These are phyloP conservation scores for Clanis bilineata DNA, from an alignment of 2,888 invertebrate genomes.

Conservation along the genomic window DNA sequence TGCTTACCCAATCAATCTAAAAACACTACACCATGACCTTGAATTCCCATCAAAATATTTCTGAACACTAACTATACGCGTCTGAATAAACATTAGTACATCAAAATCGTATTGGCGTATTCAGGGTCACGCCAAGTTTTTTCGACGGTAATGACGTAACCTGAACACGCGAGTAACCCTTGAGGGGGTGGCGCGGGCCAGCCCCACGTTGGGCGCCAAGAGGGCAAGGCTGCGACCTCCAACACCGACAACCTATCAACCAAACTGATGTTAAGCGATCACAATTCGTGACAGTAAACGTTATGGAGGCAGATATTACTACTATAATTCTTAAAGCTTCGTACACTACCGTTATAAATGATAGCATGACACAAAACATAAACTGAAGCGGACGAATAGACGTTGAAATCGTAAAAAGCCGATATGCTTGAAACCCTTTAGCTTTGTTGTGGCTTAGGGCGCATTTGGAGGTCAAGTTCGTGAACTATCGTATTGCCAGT, in stretches of 20 bases:
- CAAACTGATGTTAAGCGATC: background rate
- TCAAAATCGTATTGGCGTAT: slow-evolving; percentile 19
- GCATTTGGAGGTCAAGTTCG: slow-evolving; percentile 31
- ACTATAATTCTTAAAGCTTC: background rate
- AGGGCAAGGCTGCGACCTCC: slow-evolving; percentile 58
- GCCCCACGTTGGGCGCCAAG: slow-evolving; percentile 50
- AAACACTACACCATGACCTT: background rate
- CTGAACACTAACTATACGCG: background rate
- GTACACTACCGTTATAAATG: background rate
- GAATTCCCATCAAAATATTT: background rate
- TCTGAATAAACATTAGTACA: background rate
- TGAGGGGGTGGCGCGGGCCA: slow-evolving; percentile 32
- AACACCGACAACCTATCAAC: slow-evolving; percentile 17
- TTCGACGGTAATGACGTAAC: slow-evolving; percentile 46
- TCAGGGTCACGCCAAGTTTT: slow-evolving; percentile 36
- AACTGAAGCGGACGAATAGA: background rate
- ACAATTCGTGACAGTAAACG: background rate
- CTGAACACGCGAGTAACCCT: slow-evolving; percentile 43
- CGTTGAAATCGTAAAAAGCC: background rate
- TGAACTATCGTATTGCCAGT: slow-evolving; percentile 29
- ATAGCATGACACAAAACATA: background rate
- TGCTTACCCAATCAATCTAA: background rate
- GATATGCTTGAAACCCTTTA: background rate
- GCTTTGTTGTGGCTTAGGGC: background rate
- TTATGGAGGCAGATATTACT: background rate